Conservation (phyloP, 2,888 invertebrate genomes). For the Lepas anatifera region DNA sequence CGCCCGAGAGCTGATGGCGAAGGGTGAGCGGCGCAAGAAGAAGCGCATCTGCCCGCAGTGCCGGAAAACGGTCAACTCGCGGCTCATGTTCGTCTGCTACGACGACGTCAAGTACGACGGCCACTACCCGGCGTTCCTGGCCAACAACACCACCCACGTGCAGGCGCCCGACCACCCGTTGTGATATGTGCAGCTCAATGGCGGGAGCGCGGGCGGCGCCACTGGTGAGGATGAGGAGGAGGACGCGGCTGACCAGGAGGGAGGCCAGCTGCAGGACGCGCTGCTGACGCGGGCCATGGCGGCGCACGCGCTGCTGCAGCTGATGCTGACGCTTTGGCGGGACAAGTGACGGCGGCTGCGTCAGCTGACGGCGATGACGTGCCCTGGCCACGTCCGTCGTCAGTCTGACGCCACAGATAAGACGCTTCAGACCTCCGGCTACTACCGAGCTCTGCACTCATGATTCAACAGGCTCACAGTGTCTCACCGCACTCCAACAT, state of each 20-base stretch:
- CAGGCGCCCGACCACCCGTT: conserved; percentile 5
- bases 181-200: not conserved
- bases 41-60: conserved; percentile 57
- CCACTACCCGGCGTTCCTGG: conserved; percentile 18
- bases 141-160: conserved; percentile 15
- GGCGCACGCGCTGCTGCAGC: not conserved
- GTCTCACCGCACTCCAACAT: no score
- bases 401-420: no score
- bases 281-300: not conserved
- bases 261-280: not conserved
- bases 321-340: not conserved
- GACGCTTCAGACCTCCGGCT: no score
- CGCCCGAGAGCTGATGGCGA: conserved; percentile 51
- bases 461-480: no score
- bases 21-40: conserved; percentile 50
- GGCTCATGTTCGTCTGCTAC: conserved; percentile 47
- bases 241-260: not conserved
- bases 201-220: not conserved
- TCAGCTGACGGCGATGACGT: not conserved
- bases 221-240: no score
- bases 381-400: no score
- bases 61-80: conserved; percentile 51
- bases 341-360: not conserved
- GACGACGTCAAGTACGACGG: conserved; percentile 28
- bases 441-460: no score